Base-by-base conservation (phyloP, 1,140 invertebrate genomes). In the Penaeus indicus region DNA sequence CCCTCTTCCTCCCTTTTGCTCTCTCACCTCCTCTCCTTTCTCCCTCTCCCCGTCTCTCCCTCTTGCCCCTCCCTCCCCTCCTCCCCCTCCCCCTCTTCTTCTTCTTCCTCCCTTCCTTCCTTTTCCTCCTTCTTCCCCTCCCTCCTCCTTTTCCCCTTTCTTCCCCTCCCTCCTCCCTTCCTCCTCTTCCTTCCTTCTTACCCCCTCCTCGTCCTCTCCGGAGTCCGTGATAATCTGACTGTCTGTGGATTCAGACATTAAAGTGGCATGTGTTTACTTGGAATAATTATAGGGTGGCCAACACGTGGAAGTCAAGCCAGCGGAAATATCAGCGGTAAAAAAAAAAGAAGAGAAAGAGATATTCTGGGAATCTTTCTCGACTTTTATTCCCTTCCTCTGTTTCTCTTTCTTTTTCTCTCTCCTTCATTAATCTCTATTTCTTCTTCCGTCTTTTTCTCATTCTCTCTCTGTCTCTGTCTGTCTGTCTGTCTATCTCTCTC, bases 371-470 rank as follows among this genome's bases (percentile, higher is more conserved):
- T 54, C 18, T 11, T 22, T 38, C 78, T 54, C 47, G 54, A 47
- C 42, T 38, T 80, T 80, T 25, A 25, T 60, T 80, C 42, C 38
- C 38, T 79, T 25, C 25, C 77, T 79, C 10, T 54, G 42, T 54
- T 60, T 79, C 42, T 79, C 63, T 83, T 78, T 38, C 18, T 47
- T 25, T 79, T 3, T 79, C 77, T 79, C 77, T 42, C 77, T 79
- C 22, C 69, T 72, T 22, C 32, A 13, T 22, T 22, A 27, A n/a
- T 13, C 47, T 13, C 47, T 13, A 22, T 0, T 47, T 5, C 11
- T 13, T 13, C 11, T 47, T 47, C 47, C 11, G 0, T 8, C 54
- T 54, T 1, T 13, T 16, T 8, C 7, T 8, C 7, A 1, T 42
- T 7, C 7, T 8, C 7, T 8, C 38, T 42, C 38, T 42, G 0